These are phyloP conservation scores for Brachynemurus nebulosus DNA, from an alignment of 2,888 invertebrate species.

Conservation along the genomic window DNA sequence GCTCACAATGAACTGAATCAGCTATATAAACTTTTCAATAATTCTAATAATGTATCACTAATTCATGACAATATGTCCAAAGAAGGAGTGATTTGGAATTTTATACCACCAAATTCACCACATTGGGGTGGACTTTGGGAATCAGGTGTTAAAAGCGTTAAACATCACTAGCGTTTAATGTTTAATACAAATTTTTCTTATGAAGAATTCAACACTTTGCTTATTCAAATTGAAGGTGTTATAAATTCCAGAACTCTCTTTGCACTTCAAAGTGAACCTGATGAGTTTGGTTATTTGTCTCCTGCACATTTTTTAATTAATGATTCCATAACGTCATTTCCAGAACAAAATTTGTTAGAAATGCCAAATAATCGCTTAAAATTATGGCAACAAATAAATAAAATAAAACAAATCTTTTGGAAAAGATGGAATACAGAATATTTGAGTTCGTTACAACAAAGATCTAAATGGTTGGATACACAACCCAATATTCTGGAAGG, in stretches of 20 bases:
- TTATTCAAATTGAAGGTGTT: conserved; percentile 18
- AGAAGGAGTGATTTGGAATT: conserved; percentile 8
- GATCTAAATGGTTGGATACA: conserved; percentile 11
- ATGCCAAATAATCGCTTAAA: conserved; percentile 10
- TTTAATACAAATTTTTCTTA: conserved; percentile 17
- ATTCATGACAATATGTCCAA: background rate
- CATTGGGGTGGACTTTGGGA: conserved; percentile 10
- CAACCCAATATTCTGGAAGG: background rate
- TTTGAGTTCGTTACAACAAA: conserved; percentile 9
- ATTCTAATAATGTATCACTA: too few species aligned
- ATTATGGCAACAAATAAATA: conserved; percentile 10
- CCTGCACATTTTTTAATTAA: conserved; percentile 12
- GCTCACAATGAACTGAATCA: too few species aligned
- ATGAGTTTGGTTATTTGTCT: conserved; percentile 9
- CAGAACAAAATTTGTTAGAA: conserved; percentile 9
- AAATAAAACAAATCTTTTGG: conserved; percentile 14
- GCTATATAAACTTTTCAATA: background rate
- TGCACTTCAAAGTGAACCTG: conserved; percentile 11
- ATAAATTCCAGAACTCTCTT: conserved; percentile 18
- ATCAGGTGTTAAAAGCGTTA: conserved; percentile 4
- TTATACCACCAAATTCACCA: conserved; percentile 9
- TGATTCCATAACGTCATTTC: conserved; percentile 8
- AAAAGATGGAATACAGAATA: conserved; percentile 13
- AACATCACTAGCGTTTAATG: conserved; percentile 19
- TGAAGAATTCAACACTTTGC: conserved; percentile 19